These are phyloP conservation scores for Anoplolepis gracilipes DNA, from an alignment of 1,140 invertebrate genomes.

Conservation along the genomic window DNA sequence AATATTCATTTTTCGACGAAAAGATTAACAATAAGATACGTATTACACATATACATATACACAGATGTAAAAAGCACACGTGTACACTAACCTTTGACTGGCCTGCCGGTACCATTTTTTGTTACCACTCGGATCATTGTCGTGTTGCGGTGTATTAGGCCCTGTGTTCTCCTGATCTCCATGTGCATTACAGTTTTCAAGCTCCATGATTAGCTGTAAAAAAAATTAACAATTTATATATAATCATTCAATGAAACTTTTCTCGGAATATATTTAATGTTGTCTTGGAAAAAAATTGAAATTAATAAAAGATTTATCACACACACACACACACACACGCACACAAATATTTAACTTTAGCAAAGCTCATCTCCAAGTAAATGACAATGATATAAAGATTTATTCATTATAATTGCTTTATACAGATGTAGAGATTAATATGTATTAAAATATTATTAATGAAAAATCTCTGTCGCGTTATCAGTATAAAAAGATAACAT, in stretches of 20 bases:
- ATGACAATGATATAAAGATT: no score
- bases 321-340: no score
- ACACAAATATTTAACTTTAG: no score
- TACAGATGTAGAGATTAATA: not conserved
- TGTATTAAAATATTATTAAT: no score
- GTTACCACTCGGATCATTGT: constrained; percentile 76
- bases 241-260: not conserved
- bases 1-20: not conserved
- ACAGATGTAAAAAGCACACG: not conserved
- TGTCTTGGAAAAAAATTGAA: no score
- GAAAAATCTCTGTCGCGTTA: no score
- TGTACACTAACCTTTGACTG: constrained; percentile 77
- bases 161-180: constrained; percentile 57
- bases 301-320: no score
- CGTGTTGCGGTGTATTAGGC: constrained; percentile 66
- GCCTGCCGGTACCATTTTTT: constrained; percentile 81
- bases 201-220: constrained; percentile 78
- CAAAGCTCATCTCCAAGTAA: no score
- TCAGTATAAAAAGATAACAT: no score
- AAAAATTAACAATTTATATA: not conserved
- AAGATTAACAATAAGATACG: no score
- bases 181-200: constrained; percentile 77
- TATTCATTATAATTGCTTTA: not conserved
- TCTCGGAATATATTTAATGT: not conserved
- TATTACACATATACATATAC: not conserved